These are phyloP conservation scores for Crax fasciolata DNA, from an alignment of 2,797 vertebrate species.

Conservation along the genomic window DNA sequence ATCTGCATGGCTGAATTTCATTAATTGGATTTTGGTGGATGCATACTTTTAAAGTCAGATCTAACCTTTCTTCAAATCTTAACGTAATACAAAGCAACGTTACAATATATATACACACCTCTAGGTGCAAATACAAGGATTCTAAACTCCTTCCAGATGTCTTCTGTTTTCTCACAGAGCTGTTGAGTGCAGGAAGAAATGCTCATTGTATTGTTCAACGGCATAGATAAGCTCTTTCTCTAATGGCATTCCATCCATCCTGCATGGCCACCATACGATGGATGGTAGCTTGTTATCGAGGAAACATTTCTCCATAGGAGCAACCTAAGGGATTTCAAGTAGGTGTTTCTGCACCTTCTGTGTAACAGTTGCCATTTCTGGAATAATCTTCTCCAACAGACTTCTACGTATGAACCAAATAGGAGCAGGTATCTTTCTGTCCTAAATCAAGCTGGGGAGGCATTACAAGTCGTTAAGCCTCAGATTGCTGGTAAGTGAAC, in stretches of 20 bases:
- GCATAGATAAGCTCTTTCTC: background rate
- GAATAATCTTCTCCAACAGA: background rate
- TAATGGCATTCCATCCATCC: background rate
- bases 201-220: background rate
- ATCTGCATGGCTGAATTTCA: background rate
- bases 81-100: background rate
- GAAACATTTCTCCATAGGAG: background rate
- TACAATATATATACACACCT: background rate
- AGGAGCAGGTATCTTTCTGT: background rate
- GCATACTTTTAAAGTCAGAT: background rate
- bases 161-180: background rate
- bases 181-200: background rate
- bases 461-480: background rate
- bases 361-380: background rate
- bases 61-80: background rate
- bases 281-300: background rate
- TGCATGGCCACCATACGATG: background rate
- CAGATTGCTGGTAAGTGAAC: background rate
- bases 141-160: background rate
- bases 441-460: background rate
- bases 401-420: background rate
- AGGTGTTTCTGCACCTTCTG: background rate
- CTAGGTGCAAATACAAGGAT: background rate
- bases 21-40: background rate
- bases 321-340: background rate